Evolutionary conservation across 2,888 invertebrate species (phyloP), one percentile per base, ranked within the genome.

Genomic region (Tricholauxania praeusta): DNA sequence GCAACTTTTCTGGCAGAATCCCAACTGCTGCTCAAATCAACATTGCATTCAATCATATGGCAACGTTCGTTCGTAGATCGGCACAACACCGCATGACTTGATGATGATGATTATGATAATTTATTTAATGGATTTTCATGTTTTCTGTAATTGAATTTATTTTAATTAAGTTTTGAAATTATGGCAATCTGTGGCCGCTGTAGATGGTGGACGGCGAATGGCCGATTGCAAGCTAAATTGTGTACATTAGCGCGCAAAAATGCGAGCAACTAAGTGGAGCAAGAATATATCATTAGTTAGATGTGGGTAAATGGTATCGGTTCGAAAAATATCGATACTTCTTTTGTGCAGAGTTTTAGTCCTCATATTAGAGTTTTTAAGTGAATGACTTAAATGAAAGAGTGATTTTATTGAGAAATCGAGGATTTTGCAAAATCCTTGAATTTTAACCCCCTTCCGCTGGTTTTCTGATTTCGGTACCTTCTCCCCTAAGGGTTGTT

Each of bases 91-190:
- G 17, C 60, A 57, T 28, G 39, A 32, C 60, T n/a, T 47, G 15
- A 63, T 47, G 63, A 22, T 52, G 70, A 82, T 84, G 83, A 85
- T 85, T 84, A 83, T 82, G 84, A 84, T 84, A 85, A 84, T 84
- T 84, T 83, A 80, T 81, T 81, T 84, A 84, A 84, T 84, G 84
- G 84, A 84, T 86, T 86, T 85, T 82, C 84, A 86, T 86, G 86
- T 86, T 86, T 84, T 85, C 83, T 80, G 86, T 86, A 86, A 86
- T 86, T 86, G 86, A 86, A 86, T 86, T 86, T 86, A 85, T 86
- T 86, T 86, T 86, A 86, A 86, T 86, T 86, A 85, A 85, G 82
- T 79, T 81, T 77, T 81, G 82, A 80, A 75, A 72, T 74, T 70
- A 52, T 47, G 53, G 70, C 70, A 63, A 53, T 63, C 63, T 70